Conservation (phyloP, 2,888 invertebrate genomes). For the Bembecia ichneumoniformis region DNA sequence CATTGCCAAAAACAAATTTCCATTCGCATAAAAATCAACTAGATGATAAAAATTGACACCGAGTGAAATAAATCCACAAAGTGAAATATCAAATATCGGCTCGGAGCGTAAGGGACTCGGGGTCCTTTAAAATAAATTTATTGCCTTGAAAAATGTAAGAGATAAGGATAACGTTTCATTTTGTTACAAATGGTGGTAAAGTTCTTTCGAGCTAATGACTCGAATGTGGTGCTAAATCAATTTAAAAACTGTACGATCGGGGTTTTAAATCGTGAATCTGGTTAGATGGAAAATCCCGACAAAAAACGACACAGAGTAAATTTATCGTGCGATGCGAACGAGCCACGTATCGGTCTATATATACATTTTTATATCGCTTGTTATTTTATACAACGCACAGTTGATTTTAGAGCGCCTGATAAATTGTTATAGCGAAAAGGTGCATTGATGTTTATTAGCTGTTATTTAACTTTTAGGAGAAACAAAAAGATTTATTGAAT, state of each 20-base stretch:
- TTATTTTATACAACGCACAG: too few species aligned
- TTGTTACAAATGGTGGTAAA: constrained; percentile 5
- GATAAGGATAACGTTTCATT: constrained; percentile 5
- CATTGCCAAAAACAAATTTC: constrained; percentile 10
- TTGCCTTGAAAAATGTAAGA: constrained; percentile 27
- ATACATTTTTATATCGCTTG: too few species aligned
- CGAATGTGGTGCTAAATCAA: constrained; percentile 41
- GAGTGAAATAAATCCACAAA: constrained; percentile 47
- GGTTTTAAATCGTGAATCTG: constrained; percentile 52
- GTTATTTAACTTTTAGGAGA: too few species aligned
- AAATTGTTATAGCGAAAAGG: too few species aligned
- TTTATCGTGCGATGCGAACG: constrained; percentile 17
- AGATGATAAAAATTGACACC: constrained; percentile 42
- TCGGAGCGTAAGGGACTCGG: constrained; percentile 18
- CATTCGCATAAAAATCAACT: constrained; percentile 7
- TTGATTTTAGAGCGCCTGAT: too few species aligned
- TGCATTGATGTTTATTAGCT: too few species aligned
- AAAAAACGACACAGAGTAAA: constrained; percentile 39
- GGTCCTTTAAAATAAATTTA: constrained; percentile 33
- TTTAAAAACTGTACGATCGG: constrained; percentile 48
- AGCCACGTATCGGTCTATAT: too few species aligned
- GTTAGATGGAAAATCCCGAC: constrained; percentile 55
- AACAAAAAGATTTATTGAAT: too few species aligned
- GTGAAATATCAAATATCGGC: constrained; percentile 44
- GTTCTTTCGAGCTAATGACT: constrained; percentile 20